Evolutionary conservation across 2,888 invertebrate genomes (phyloP).

Genomic region (Euzetes globulus): DNA sequence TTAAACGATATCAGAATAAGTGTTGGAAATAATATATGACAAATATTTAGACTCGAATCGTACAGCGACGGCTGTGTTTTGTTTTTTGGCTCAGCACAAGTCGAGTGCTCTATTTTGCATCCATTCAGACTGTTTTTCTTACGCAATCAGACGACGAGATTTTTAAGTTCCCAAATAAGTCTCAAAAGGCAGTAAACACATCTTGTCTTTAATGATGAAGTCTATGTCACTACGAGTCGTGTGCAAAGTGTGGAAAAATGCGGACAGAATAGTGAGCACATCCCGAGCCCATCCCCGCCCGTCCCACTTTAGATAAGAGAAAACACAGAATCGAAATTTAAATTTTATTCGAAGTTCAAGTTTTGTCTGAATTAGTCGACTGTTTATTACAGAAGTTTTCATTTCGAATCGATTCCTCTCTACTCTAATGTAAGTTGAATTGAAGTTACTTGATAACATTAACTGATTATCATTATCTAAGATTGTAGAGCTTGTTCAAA

Average conservation of each 20-base stretch:
- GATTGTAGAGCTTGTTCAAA: too few relatives aligned
- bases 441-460: too few relatives aligned
- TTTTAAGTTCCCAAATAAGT: conserved; percentile 18
- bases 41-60: too few relatives aligned
- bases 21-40: too few relatives aligned
- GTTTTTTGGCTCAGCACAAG: too few relatives aligned
- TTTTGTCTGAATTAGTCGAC: conserved; percentile 6
- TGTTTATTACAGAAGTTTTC: neutral
- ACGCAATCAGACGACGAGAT: neutral
- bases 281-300: neutral
- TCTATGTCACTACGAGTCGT: conserved; percentile 1
- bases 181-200: neutral
- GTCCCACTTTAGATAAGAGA: neutral
- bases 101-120: conserved; percentile 8
- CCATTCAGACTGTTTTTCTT: neutral
- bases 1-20: too few relatives aligned
- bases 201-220: conserved; percentile 13
- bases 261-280: neutral
- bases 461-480: too few relatives aligned
- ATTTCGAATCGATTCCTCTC: neutral
- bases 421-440: neutral
- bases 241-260: conserved; percentile 11
- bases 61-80: too few relatives aligned
- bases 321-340: neutral
- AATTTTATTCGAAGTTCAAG: conserved; percentile 4